phyloP scores from a whole-genome alignment of 1,140 invertebrate species.

The Venturia canescens region DNA sequence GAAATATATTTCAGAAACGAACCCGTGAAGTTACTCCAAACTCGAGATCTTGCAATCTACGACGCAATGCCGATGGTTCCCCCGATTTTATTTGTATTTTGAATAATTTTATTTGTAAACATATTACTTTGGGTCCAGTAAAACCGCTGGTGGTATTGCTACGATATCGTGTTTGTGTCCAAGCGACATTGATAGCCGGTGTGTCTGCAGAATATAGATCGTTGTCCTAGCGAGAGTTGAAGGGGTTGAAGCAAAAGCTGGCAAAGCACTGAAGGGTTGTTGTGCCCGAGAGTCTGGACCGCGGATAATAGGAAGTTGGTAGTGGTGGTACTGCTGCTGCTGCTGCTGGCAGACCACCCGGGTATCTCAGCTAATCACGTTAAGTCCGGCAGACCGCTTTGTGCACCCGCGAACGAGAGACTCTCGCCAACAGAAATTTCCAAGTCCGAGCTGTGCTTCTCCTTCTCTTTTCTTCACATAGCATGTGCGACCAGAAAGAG shows the following conservation, averaged over 20 bases:
- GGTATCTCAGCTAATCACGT: constrained; percentile 75
- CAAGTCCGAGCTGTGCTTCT: constrained; percentile 63
- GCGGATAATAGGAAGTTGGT: constrained; percentile 58
- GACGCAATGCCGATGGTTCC: no score
- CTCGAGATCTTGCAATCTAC: no score
- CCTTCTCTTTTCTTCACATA: constrained; percentile 49
- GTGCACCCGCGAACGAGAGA: constrained; percentile 69
- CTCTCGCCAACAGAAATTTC: constrained; percentile 62
- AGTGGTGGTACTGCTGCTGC: constrained; percentile 57
- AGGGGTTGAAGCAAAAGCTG: constrained; percentile 63
- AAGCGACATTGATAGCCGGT: constrained; percentile 58
- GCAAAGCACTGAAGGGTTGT: constrained; percentile 50
- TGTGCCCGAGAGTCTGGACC: constrained; percentile 53
- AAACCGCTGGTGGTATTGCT: neutral
- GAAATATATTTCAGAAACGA: no score
- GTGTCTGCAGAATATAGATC: constrained; percentile 28
- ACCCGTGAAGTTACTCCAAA: no score
- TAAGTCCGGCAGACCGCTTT: constrained; percentile 75
- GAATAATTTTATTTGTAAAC: neutral
- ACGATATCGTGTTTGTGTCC: neutral
- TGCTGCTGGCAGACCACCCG: constrained; percentile 66
- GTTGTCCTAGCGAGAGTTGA: constrained; percentile 23
- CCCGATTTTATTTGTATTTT: neutral
- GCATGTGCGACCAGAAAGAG: constrained; percentile 19
- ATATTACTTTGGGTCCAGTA: neutral